Base-by-base conservation (phyloP, 2,797 vertebrate genomes). In the Carduelis carduelis region DNA sequence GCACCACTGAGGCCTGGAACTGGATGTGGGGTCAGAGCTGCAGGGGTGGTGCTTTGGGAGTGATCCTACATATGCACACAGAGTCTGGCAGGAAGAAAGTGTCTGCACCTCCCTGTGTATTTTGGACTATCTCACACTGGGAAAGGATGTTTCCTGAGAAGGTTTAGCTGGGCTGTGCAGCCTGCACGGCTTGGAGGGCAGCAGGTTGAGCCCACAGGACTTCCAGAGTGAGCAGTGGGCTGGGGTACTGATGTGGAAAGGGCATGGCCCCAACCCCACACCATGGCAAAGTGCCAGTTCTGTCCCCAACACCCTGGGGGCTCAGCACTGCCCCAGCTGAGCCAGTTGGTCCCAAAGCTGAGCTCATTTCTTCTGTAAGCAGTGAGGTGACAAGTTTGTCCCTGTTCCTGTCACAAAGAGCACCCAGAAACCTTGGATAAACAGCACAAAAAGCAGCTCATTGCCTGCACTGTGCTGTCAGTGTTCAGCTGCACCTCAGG, bases 301-400 rank as follows among this genome's bases (percentile, higher is more conserved):
- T 30, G 50, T n/a, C 68, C 27, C 46, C 1, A 1, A 0, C 30
- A 64, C 32, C 27, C 19, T 17, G 61, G 16, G 46, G n/a, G 12
- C 77, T 82, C 47, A 47, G 59, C 28, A 27, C 35, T 47, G 63
- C 49, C 44, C 30, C 41, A 69, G 12, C 14, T 0, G 1, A 69
- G 35, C 26, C 3, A 0, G 3, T 3, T 0, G 0, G 14, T 41
- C 52, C 32, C 47, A 34, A 43, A 70, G 70, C 53, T 1, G 5
- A 14, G 11, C 70, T 70, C 19, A 14, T 52, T 90, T 19, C 64
- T 4, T 19, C 64, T 4, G 0, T 28, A 21, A 75, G 46, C 56
- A 35, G 17, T 0, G 0, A 44, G 15, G 24, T 47, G 55, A 24
- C 0, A 2, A 26, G 26, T 8, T 15, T 27, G 22, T 30, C 28